These are phyloP conservation scores for Antheraea pernyi DNA, from an alignment of 1,140 invertebrate genomes.

Conservation along the genomic window DNA sequence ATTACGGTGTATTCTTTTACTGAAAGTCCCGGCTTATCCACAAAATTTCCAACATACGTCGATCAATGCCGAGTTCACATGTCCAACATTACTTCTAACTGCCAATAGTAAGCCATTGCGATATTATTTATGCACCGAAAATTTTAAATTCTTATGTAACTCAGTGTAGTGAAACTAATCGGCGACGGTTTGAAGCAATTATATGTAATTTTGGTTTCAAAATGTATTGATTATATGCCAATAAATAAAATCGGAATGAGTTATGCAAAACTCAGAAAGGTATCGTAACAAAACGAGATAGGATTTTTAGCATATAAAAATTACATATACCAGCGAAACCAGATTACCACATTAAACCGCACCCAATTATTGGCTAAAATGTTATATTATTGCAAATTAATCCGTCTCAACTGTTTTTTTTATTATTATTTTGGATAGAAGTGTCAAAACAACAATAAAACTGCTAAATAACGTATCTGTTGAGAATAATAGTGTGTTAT, in stretches of 20 bases:
- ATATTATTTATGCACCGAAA: conserved; percentile 1
- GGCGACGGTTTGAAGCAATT: not conserved
- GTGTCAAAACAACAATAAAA: not conserved
- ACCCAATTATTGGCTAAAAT: not conserved
- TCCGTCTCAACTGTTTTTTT: not conserved
- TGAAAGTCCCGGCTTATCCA: no score
- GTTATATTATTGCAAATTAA: not conserved
- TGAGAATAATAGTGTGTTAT: no score
- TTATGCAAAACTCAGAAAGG: not conserved
- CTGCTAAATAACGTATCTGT: no score
- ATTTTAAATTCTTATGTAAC: not conserved
- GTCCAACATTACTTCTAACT: not conserved
- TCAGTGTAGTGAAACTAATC: not conserved
- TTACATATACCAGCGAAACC: not conserved
- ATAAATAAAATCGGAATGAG: not conserved
- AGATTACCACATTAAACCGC: not conserved
- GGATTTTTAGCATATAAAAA: no score
- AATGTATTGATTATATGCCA: not conserved
- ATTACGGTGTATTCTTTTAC: no score
- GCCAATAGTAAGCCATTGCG: no score
- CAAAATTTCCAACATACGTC: no score
- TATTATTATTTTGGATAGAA: not conserved
- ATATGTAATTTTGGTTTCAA: not conserved
- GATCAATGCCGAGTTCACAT: not conserved
- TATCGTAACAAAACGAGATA: not conserved